Evolutionary conservation across 2,797 vertebrate genomes (phyloP).

Genomic region (Dromococcyx pavoninus): DNA sequence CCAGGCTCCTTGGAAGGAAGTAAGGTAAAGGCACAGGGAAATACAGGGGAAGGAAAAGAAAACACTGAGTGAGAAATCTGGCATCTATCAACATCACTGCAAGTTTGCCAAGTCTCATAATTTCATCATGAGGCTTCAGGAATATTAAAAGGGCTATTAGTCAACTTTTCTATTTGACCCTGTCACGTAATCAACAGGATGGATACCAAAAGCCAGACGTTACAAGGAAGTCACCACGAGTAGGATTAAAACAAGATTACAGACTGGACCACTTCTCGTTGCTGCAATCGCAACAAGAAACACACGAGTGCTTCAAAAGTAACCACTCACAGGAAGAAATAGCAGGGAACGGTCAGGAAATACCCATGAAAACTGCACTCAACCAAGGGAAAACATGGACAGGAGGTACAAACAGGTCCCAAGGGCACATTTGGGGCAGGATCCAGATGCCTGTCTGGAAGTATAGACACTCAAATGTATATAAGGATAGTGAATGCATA

Average conservation of each 20-base stretch:
- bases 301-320: fast-evolving
- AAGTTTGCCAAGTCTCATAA: not conserved
- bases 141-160: not conserved
- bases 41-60: not conserved
- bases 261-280: not conserved
- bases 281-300: not conserved
- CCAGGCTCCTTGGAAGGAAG: not conserved
- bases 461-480: not conserved
- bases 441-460: not conserved
- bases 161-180: not conserved
- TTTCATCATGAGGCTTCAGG: not conserved
- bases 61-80: not conserved
- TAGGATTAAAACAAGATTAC: not conserved
- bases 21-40: not conserved
- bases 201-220: not conserved
- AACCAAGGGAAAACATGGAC: not conserved
- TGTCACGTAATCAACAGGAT: fast-evolving
- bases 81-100: not conserved
- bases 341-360: not conserved
- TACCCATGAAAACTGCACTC: not conserved
- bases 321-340: not conserved
- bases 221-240: not conserved
- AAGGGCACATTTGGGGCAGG: not conserved
- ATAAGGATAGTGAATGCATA: not conserved
- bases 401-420: not conserved